phyloP scores from a whole-genome alignment of 2,797 vertebrate species.

The Tolypeutes matacus region DNA sequence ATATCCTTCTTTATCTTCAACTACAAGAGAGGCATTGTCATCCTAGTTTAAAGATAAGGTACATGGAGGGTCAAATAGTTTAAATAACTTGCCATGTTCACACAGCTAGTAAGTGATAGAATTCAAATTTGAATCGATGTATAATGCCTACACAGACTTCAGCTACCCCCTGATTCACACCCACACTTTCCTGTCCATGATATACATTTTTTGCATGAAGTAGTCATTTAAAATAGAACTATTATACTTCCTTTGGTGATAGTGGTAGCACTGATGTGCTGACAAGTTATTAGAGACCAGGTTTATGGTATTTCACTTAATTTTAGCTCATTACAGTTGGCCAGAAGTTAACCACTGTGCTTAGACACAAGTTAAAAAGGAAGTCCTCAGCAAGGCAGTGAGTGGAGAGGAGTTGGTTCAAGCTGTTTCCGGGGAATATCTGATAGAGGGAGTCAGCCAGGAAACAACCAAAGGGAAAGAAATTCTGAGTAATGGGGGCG shows the following conservation, averaged over 20 bases:
- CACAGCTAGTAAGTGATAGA: not conserved
- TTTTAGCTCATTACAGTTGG: not conserved
- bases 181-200: not conserved
- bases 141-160: not conserved
- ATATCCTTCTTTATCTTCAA: not conserved
- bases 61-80: not conserved
- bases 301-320: not conserved
- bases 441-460: slow-evolving; percentile 53
- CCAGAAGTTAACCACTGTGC: not conserved
- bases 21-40: not conserved
- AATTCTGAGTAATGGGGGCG: slow-evolving; percentile 44
- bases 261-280: not conserved
- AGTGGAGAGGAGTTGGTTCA: slow-evolving; percentile 3
- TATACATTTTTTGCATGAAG: not conserved
- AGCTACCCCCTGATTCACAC: not conserved
- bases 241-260: not conserved
- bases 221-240: not conserved
- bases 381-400: not conserved
- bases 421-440: slow-evolving; percentile 42
- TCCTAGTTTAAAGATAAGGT: not conserved
- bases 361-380: slow-evolving; percentile 45
- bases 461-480: slow-evolving; percentile 37
- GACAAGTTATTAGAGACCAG: not conserved
- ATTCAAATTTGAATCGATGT: slow-evolving; percentile 42
- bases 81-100: not conserved